Conservation (phyloP, 1,140 invertebrate species). For the Atta texana region DNA sequence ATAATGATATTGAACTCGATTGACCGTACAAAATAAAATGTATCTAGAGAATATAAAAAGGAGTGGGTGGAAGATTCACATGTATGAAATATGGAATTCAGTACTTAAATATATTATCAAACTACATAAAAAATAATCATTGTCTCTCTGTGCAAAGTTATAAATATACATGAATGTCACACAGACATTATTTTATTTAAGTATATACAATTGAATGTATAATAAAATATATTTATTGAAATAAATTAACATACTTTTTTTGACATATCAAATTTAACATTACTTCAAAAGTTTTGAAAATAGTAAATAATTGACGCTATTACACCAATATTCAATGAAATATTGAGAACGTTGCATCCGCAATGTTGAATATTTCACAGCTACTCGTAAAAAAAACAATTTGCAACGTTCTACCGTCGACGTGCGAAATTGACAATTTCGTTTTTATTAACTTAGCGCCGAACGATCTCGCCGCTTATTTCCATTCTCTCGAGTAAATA, state of each 20-base stretch:
- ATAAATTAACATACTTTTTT: not conserved
- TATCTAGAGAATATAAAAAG: not conserved
- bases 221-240: not conserved
- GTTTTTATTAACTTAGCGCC: conserved; percentile 29
- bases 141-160: not conserved
- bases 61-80: not conserved
- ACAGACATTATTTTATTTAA: not conserved
- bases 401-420: not conserved
- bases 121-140: not conserved
- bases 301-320: not conserved
- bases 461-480: conserved; percentile 22
- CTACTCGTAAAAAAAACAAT: conserved; percentile 15
- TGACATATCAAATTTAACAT: not conserved
- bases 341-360: not conserved
- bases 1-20: conserved; percentile 19
- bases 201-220: not conserved
- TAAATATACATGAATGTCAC: not conserved
- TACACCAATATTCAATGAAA: not conserved
- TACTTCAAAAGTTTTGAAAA: not conserved
- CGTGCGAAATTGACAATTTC: conserved; percentile 31
- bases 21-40: conserved; percentile 22
- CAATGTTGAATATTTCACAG: conserved; percentile 7
- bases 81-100: not conserved
- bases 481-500: conserved; percentile 51
- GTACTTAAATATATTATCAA: not conserved